Conservation (phyloP, 2,113 vertebrate genomes). For the Pygoscelis adeliae region DNA sequence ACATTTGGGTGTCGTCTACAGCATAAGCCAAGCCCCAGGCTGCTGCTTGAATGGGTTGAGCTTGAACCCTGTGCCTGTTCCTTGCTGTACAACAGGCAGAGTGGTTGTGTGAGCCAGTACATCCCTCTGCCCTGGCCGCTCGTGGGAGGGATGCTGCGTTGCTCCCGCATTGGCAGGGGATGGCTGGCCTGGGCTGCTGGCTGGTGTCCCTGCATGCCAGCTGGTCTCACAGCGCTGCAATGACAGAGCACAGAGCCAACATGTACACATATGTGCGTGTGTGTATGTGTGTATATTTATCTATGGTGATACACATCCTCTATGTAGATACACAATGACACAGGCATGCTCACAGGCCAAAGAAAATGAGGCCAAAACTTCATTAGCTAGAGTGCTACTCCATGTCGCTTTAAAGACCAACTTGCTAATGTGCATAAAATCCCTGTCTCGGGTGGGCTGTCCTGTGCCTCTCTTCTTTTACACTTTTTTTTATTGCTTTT, state of each 20-base stretch:
- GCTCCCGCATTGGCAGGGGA: not conserved
- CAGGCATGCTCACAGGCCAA: not conserved
- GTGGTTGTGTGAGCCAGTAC: not conserved
- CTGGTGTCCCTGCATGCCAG: not conserved
- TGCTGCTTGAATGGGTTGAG: not conserved
- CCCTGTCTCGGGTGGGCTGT: not conserved
- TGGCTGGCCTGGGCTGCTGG: not conserved
- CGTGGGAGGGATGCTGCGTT: accelerated
- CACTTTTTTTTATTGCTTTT: not conserved
- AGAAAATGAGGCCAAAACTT: not conserved
- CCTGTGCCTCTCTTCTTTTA: not conserved
- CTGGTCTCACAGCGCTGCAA: not conserved
- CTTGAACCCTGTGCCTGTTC: not conserved
- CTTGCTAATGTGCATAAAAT: not conserved
- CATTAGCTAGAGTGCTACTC: not conserved
- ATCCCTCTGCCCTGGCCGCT: accelerated
- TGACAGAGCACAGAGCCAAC: not conserved
- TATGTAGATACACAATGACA: not conserved
- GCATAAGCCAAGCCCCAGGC: not conserved
- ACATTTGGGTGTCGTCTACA: not conserved
- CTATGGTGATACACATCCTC: not conserved
- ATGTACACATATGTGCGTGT: accelerated
- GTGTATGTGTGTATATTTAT: accelerated
- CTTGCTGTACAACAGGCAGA: not conserved
- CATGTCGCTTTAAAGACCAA: not conserved